Conservation (phyloP, 2,113 vertebrate genomes). For the Phylloscopus trochiloides region DNA sequence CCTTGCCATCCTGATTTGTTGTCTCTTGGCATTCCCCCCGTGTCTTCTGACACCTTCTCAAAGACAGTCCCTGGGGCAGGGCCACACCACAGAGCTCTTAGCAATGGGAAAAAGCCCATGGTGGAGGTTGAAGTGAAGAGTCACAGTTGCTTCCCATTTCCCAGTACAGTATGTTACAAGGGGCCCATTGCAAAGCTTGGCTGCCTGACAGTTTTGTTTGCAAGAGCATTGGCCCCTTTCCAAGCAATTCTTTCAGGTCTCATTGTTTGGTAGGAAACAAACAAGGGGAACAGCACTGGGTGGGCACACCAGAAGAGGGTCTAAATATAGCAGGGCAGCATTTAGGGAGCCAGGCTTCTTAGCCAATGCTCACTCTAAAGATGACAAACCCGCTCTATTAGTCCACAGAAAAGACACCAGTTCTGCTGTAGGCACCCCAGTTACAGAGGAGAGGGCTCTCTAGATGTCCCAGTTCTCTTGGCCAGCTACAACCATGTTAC, state of each 20-base stretch:
- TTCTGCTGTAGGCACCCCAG: background rate
- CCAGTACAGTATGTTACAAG: conserved; percentile 8
- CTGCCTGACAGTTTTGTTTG: conserved; percentile 13
- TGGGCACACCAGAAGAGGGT: conserved; percentile 60
- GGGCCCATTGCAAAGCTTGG: conserved; percentile 12
- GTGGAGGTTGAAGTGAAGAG: background rate
- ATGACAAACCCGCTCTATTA: background rate
- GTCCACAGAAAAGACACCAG: background rate
- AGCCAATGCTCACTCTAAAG: background rate
- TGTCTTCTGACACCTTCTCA: background rate
- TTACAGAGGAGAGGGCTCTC: background rate
- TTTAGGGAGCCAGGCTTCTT: conserved; percentile 41
- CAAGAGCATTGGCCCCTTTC: conserved; percentile 36
- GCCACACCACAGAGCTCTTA: background rate
- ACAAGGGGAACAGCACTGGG: conserved; percentile 70
- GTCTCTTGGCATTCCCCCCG: background rate
- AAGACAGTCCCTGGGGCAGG: background rate
- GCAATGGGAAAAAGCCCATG: background rate
- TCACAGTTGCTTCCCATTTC: background rate
- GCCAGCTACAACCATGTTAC: accelerated
- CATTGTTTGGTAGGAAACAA: conserved; percentile 72
- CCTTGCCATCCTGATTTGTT: background rate
- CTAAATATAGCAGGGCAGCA: conserved; percentile 65
- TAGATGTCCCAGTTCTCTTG: background rate
- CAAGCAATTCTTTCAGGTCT: conserved; percentile 73